A percentile compares a stretch with the other conserved stretches of the same genome.
These are phyloP conservation scores for Drosophila nasuta DNA, from an alignment of 1,140 invertebrate genomes.

Conservation along the genomic window DNA sequence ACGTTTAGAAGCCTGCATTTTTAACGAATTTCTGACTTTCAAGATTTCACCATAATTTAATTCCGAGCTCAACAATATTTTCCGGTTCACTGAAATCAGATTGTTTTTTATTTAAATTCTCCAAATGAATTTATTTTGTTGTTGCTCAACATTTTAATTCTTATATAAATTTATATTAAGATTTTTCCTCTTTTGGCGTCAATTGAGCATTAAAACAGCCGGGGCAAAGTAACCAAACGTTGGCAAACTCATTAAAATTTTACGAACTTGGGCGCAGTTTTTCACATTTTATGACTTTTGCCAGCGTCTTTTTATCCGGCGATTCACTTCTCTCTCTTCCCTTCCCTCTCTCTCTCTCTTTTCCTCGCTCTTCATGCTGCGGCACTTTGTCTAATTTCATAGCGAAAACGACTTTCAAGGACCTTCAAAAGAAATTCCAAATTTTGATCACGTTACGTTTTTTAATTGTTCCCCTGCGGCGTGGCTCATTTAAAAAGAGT, in stretches of 20 bases:
- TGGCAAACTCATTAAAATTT: conserved; percentile 80
- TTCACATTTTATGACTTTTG: conserved; percentile 78
- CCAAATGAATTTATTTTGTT: conserved; percentile 60
- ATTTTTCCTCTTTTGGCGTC: conserved; percentile 66
- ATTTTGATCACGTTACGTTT: conserved; percentile 83
- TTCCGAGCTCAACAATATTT: neutral
- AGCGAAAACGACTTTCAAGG: conserved; percentile 65
- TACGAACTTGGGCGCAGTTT: conserved; percentile 79
- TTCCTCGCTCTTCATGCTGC: conserved; percentile 13
- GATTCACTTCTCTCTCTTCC: neutral
- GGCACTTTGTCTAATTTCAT: conserved; percentile 78
- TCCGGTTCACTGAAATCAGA: neutral
- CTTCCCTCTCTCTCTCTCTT: neutral
- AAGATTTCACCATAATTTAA: neutral
- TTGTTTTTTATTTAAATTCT: conserved; percentile 45
- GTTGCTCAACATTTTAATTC: conserved; percentile 71
- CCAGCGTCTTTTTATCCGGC: conserved; percentile 23
- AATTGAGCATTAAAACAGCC: conserved; percentile 71
- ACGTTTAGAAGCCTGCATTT: too few species aligned
- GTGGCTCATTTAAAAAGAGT: conserved; percentile 63
- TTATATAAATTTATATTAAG: conserved; percentile 81
- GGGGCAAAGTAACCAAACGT: conserved; percentile 50
- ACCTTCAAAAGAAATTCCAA: conserved; percentile 73
- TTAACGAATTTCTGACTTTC: neutral
- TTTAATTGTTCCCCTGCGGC: conserved; percentile 82